These are phyloP conservation scores for Unio pictorum DNA, from an alignment of 2,888 invertebrate species.

Conservation along the genomic window DNA sequence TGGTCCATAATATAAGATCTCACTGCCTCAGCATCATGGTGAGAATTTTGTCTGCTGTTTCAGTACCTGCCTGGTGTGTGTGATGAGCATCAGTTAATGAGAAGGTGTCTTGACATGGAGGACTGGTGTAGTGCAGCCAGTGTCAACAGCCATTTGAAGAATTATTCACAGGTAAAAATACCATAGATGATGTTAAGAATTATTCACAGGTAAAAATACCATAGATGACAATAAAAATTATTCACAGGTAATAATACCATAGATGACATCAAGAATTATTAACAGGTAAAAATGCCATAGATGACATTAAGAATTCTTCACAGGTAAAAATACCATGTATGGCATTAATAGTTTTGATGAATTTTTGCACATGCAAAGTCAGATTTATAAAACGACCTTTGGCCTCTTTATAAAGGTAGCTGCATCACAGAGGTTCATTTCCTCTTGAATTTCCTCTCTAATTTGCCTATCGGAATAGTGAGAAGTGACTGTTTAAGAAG, in stretches of 20 bases:
- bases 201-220: slow-evolving; percentile 50
- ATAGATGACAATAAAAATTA: slow-evolving; percentile 22
- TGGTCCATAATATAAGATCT: not conserved
- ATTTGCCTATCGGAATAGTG: no score
- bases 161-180: slow-evolving; percentile 52
- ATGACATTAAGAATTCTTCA: no score
- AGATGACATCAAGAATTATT: no score
- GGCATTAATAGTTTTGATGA: no score
- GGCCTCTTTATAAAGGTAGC: no score
- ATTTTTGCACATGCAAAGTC: no score
- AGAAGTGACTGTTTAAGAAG: no score
- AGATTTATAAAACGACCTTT: no score
- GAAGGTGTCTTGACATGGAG: slow-evolving; percentile 47
- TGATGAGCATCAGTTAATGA: slow-evolving; percentile 42
- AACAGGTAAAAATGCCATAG: no score
- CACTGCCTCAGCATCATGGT: not conserved
- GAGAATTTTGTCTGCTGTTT: slow-evolving; percentile 4
- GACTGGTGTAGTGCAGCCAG: slow-evolving; percentile 59
- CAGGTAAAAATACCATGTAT: no score
- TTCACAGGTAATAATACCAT: slow-evolving; percentile 45
- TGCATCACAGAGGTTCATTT: no score
- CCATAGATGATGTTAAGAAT: slow-evolving; percentile 11
- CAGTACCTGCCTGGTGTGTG: slow-evolving; percentile 54
- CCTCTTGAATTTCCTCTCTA: no score
- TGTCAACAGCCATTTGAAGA: slow-evolving; percentile 43